Percentiles rank a stretch among this genome's conserved stretches.
Conservation (phyloP, 2,113 vertebrate species). For the Tauraco erythrolophus region DNA sequence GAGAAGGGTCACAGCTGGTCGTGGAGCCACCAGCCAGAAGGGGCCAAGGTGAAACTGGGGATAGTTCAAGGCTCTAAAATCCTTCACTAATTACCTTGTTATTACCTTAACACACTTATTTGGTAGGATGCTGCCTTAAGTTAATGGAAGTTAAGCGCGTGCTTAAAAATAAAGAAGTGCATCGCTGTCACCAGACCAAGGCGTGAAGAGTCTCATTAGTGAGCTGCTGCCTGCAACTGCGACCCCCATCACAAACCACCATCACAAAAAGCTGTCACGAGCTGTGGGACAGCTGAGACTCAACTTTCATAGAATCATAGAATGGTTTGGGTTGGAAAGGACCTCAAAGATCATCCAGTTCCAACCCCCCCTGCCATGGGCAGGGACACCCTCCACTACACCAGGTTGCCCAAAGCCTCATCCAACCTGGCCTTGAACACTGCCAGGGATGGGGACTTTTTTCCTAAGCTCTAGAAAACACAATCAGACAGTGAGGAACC, state of each 20-base stretch:
- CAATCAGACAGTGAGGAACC: not conserved
- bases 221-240: not conserved
- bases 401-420: too few relatives aligned
- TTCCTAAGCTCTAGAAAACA: not conserved
- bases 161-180: not conserved
- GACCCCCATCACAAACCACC: not conserved
- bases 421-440: too few relatives aligned
- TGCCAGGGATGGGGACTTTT: too few relatives aligned
- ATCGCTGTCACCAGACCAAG: not conserved
- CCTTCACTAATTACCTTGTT: not conserved
- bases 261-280: fast-evolving
- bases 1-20: not conserved
- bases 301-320: too few relatives aligned
- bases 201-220: not conserved
- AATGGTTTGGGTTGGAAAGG: too few relatives aligned
- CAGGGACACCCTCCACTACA: too few relatives aligned
- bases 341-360: too few relatives aligned
- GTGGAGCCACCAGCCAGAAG: not conserved
- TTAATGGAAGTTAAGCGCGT: not conserved
- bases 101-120: not conserved
- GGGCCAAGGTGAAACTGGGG: not conserved
- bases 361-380: too few relatives aligned
- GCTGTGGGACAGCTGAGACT: not conserved
- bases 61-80: not conserved
- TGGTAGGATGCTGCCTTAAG: not conserved